Evolutionary conservation across 1,140 invertebrate species (phyloP), one percentile per base, ranked within the genome.

Genomic region (Heliconius himera): DNA sequence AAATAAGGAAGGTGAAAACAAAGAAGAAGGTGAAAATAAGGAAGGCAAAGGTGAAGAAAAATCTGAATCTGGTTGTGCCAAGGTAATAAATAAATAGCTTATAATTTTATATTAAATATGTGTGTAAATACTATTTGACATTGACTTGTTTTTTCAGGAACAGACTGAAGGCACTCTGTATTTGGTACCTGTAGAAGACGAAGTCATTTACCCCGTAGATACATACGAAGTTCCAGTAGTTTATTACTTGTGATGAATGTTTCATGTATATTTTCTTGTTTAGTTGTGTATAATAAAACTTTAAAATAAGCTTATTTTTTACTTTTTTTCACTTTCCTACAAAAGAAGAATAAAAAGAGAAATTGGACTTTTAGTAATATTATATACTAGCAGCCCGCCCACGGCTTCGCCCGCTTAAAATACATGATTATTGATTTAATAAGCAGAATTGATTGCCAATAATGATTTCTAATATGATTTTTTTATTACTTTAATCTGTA

Each of bases 151-250:
- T 75, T 36, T 70, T 4, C 71, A 78, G 77, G 38, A 60, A 18
- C 60, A 41, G 16, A 20, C 38, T 8, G 56, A 70, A 70, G 36
- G 56, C 16, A 16, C 66, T 49, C 20, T 60, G 3, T 76, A 76
- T n/a, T 70, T 76, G 38, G 26, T 76, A 26, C 74, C 74, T 8
- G 3, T 76, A 11, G 74, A 11, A 26, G 66, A 41, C 3, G 74
- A 76, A 46, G 8, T 76, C 2, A 46, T 76, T 16, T 76, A 76
- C 46, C 56, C 74, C 20, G 56, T 76, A 16, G 74, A 76, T 6
- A 70, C 74, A 4, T 22, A 38, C 9, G 49, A 66, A 41, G 60
- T 75, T 8, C 74, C 74, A 5, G 41, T 76, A 41, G 56, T 76
- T 26, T 70, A 76, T 70, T 70, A 76, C 36, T 8, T 76, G 18